Evolutionary conservation across 2,113 vertebrate species (phyloP).

Genomic region (Vimba vimba): DNA sequence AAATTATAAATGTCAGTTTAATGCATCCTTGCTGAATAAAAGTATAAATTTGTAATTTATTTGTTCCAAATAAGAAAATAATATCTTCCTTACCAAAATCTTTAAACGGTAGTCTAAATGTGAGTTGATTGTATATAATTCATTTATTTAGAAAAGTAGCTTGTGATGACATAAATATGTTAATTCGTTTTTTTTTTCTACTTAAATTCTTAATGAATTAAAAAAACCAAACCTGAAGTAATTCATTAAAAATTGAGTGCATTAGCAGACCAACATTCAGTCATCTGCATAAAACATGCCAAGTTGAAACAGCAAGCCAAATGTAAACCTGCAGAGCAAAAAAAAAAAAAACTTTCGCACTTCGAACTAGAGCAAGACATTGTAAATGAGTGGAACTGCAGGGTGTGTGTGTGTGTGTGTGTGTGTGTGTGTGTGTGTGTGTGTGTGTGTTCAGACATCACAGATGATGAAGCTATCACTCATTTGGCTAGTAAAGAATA

Average conservation of each 20-base stretch:
- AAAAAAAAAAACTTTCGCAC: background rate
- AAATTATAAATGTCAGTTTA: background rate
- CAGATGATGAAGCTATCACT: constrained; percentile 5
- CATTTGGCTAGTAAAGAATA: constrained; percentile 21
- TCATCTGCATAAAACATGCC: background rate
- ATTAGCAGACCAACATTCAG: background rate
- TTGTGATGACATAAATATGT: background rate
- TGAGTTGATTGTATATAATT: background rate
- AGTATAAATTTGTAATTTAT: background rate
- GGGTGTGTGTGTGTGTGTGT: background rate
- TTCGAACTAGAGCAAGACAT: background rate
- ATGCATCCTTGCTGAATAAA: background rate
- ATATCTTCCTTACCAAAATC: background rate
- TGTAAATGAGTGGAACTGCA: background rate
- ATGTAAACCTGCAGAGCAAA: background rate
- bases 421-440: too few species aligned
- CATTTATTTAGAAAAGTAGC: background rate
- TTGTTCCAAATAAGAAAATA: background rate
- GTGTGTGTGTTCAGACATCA: constrained; percentile 5
- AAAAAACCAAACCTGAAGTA: background rate
- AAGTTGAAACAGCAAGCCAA: background rate
- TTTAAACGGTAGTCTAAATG: background rate
- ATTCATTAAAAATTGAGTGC: background rate
- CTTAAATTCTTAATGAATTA: background rate
- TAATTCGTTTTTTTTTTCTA: background rate